These are phyloP conservation scores for Mesorhabditis spiculigera DNA, from an alignment of 2,888 invertebrate species.

Conservation along the genomic window DNA sequence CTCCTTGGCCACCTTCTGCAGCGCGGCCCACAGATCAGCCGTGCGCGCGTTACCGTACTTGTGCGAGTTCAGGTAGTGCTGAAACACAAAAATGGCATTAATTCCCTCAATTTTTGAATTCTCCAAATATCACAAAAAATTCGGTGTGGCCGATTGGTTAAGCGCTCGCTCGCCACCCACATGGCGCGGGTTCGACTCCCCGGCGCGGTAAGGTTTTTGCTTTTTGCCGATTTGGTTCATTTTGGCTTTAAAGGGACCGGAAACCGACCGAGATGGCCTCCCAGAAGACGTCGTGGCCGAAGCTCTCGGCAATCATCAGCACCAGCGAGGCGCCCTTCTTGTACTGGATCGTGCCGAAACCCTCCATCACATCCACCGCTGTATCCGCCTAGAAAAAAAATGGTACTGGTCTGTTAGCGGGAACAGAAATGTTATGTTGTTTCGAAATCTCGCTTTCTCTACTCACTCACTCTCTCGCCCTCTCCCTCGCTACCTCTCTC, in stretches of 20 bases:
- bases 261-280: constrained; percentile 35
- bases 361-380: constrained; percentile 82
- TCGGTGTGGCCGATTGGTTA: too few species aligned
- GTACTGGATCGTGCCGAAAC: constrained; percentile 83
- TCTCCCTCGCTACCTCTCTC: too few species aligned
- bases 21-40: constrained; percentile 76
- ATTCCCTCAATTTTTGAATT: neutral
- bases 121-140: neutral
- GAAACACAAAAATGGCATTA: constrained; percentile 64
- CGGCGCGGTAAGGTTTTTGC: too few species aligned
- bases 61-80: constrained; percentile 71
- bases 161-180: too few species aligned
- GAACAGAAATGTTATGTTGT: too few species aligned
- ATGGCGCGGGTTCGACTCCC: too few species aligned
- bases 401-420: constrained; percentile 62
- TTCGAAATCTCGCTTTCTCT: too few species aligned
- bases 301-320: constrained; percentile 40
- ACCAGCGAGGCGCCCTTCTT: constrained; percentile 68
- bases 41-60: constrained; percentile 74
- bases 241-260: neutral
- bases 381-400: constrained; percentile 67
- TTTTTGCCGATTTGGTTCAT: too few species aligned
- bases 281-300: constrained; percentile 41
- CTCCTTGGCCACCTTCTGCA: constrained; percentile 65
- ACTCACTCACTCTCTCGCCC: too few species aligned